Evolutionary conservation across 2,113 vertebrate genomes (phyloP).

Genomic region (Monopterus albus): DNA sequence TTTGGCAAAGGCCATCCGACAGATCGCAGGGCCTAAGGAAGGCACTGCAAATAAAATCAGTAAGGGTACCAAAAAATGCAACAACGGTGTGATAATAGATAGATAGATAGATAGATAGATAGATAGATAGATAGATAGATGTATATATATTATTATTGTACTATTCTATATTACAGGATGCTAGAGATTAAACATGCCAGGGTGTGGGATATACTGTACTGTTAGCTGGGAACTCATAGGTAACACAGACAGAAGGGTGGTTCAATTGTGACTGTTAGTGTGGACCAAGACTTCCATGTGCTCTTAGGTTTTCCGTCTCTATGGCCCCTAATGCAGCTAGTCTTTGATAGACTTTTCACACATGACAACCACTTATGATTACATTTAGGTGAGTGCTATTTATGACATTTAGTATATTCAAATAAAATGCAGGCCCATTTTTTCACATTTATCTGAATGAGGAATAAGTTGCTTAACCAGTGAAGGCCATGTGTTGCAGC

Average conservation of each 20-base stretch:
- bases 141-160: no score
- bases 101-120: no score
- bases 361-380: neutral
- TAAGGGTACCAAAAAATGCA: neutral
- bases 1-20: conserved; percentile 39
- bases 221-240: no score
- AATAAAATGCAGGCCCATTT: neutral
- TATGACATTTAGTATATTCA: no score
- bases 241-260: no score
- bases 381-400: neutral
- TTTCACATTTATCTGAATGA: neutral
- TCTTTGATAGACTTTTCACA: neutral
- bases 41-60: neutral
- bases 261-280: neutral
- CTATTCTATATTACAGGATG: neutral
- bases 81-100: no score
- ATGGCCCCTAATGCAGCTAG: neutral
- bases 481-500: conserved; percentile 25
- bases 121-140: no score
- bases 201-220: no score
- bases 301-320: neutral
- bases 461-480: neutral
- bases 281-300: neutral
- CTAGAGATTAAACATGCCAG: no score
- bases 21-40: neutral